Evolutionary conservation across 2,888 invertebrate genomes (phyloP), one percentile per base, ranked within the genome.

Genomic region (Drosophila meridionalis): DNA sequence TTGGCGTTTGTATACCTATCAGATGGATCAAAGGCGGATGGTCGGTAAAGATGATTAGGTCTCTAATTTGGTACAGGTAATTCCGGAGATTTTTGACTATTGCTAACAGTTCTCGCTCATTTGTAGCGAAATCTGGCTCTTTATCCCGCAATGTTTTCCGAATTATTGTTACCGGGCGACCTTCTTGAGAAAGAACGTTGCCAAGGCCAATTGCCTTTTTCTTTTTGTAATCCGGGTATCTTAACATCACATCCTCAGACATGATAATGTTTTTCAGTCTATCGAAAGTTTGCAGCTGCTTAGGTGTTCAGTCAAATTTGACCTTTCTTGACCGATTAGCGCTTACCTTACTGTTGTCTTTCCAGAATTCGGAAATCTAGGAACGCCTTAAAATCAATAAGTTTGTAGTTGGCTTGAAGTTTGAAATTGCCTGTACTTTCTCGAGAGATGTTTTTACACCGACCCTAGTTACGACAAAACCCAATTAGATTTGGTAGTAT

Each of bases 311-410:
- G 42, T n/a, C n/a, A 42, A n/a, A n/a, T n/a, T 42, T 42, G n/a
- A 42, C 14, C 6, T 42, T 42, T 42, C 42, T n/a, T n/a, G 7
- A 42, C 42, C n/a, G n/a, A 42, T 42, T 42, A n/a, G 7, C 7
- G n/a, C 42, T 42, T 42, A n/a, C 42, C 42, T n/a, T 42, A 42
- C 6, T n/a, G n/a, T 42, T 42, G 42, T 42, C n/a, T 42, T 42
- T 42, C n/a, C n/a, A 14, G 3, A 7, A n/a, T n/a, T 42, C n/a
- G 42, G n/a, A 11, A 38, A 38, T 6, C 38, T 1, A 38, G 12
- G 38, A 14, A 38, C 2, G 14, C 12, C 12, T 14, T 38, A 38
- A 38, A 14, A 40, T 40, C 14, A 40, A 40, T 5, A 40, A 14
- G 14, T 14, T 40, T 40, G 40, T 14, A 40, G 40, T 14, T 40